Evolutionary conservation across 2,797 vertebrate genomes (phyloP), one percentile per base, ranked within the genome.

Genomic region (Hoplostethus mediterraneus): DNA sequence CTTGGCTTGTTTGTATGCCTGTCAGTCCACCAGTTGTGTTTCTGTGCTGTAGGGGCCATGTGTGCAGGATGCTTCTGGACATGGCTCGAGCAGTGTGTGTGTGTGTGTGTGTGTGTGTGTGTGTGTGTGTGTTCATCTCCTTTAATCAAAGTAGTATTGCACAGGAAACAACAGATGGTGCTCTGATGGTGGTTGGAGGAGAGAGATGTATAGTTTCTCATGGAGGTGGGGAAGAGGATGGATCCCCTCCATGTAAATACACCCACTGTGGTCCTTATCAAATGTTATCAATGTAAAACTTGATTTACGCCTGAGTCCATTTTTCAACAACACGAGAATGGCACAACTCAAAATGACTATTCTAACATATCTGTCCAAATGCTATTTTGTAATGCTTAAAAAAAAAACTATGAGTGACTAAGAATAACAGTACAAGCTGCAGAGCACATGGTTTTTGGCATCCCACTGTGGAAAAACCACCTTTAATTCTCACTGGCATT

Each of bases 381-480:
- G 33, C 45, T 71, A 31, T 75, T 73, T 68, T 77, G 48, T 44
- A 63, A 61, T 64, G 56, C 44, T 42, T 38, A 71, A 56, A 58
- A 62, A 61, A 58, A 14, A 67, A 71, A 81, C 55, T 31, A 55
- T 62, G 65, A 80, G 72, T 73, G 65, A 80, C 77, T 73, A 82
- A 73, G 49, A 85, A 83, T 79, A 89, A 87, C 67, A 67, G 69
- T 17, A 52, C 59, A 75, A 61, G 75, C 79, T 86, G 76, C 66
- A 79, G 77, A 88, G 45, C 81, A 79, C 70, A 67, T 68, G 52
- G 38, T 77, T 65, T 84, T 87, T 93, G 89, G 89, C 90, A 84
- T 80, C 81, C 76, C 67, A 55, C 82, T 89, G 86, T 89, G 91
- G 90, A 93, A 92, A 93, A 93, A 89, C 55, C 86, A 89, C 83